These are phyloP conservation scores for Rotaria macrura DNA, from an alignment of 2,888 invertebrate genomes.

Conservation along the genomic window DNA sequence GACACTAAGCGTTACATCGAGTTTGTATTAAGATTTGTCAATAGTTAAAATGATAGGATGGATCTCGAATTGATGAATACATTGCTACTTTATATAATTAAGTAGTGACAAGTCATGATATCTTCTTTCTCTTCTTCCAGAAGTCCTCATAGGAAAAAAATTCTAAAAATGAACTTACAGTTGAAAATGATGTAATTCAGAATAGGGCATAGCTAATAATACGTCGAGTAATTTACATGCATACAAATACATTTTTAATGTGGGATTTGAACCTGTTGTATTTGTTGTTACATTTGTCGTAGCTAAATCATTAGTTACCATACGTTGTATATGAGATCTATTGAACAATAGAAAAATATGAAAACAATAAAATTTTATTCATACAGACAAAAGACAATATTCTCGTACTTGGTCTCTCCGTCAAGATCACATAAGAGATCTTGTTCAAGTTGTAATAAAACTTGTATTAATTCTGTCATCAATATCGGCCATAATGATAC, in stretches of 20 bases:
- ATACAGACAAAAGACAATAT: background rate
- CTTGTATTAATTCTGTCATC: conserved; percentile 67
- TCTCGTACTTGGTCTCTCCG: conserved; percentile 60
- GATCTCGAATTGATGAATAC: too few relatives aligned
- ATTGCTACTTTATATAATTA: too few relatives aligned
- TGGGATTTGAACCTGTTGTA: background rate
- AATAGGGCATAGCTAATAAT: conserved; percentile 68
- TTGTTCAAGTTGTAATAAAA: conserved; percentile 68
- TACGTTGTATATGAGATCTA: conserved; percentile 3
- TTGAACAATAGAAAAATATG: too few relatives aligned
- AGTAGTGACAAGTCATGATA: too few relatives aligned
- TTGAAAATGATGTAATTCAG: conserved; percentile 74
- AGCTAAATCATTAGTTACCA: conserved; percentile 56
- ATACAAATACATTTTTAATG: conserved; percentile 62
- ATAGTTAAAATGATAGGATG: too few relatives aligned
- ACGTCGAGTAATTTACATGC: conserved; percentile 73
- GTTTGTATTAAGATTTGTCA: too few relatives aligned
- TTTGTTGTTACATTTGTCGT: conserved; percentile 57
- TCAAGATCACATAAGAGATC: conserved; percentile 66
- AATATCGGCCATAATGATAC: conserved; percentile 81
- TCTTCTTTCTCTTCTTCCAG: too few relatives aligned
- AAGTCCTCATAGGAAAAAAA: too few relatives aligned
- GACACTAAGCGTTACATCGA: too few relatives aligned
- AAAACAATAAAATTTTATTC: too few relatives aligned
- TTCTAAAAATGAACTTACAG: too few relatives aligned